A percentile compares a stretch with the other conserved stretches of the same genome.
Conservation (phyloP, 2,113 vertebrate genomes). For the Stigmatopora argus region DNA sequence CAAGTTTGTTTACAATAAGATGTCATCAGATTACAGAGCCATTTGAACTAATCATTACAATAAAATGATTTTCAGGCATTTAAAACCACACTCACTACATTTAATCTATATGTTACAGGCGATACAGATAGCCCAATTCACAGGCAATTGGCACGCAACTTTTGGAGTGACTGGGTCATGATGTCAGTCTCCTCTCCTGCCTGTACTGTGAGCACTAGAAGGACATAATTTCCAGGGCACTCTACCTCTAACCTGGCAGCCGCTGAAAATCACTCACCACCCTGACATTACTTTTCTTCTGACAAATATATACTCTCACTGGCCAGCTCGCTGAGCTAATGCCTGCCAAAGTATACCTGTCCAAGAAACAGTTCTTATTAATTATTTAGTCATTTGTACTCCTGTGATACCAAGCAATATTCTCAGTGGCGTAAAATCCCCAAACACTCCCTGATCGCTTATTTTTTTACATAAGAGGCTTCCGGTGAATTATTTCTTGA, state of each 20-base stretch:
- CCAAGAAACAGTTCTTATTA: slow-evolving; percentile 64
- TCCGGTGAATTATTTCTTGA: slow-evolving; percentile 13
- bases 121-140: slow-evolving; percentile 16
- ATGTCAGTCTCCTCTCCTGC: no score
- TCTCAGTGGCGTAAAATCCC: slow-evolving; percentile 50
- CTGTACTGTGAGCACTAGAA: background rate
- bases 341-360: slow-evolving; percentile 69
- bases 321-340: slow-evolving; percentile 64
- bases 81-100: no score
- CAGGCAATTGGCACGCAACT: slow-evolving; percentile 13
- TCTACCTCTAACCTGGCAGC: slow-evolving; percentile 57
- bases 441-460: slow-evolving; percentile 25
- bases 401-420: slow-evolving; percentile 59
- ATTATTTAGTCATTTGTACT: slow-evolving; percentile 68
- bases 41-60: no score
- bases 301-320: slow-evolving; percentile 63
- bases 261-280: slow-evolving; percentile 62
- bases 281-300: slow-evolving; percentile 49
- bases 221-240: slow-evolving; percentile 55
- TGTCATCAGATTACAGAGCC: no score
- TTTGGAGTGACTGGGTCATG: no score
- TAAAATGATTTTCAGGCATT: no score
- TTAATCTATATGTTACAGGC: no score
- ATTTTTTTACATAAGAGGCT: slow-evolving; percentile 17
- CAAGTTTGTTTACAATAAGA: no score